Conservation (phyloP, 2,113 vertebrate species). For the Sakesphorus luctuosus region DNA sequence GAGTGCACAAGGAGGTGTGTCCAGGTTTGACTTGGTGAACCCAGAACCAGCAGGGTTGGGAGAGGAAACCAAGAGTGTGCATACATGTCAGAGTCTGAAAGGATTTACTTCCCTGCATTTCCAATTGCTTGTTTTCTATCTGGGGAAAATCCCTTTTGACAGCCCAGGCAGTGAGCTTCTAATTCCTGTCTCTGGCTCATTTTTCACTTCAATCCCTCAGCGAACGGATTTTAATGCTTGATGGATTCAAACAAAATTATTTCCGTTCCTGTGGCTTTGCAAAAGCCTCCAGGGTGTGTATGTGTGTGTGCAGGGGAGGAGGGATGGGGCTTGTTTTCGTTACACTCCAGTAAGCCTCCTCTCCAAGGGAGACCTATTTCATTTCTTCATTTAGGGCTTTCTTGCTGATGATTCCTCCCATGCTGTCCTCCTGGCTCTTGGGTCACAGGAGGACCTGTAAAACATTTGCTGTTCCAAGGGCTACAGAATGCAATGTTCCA, state of each 20-base stretch:
- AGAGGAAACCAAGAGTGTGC: neutral
- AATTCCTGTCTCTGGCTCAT: conserved; percentile 72
- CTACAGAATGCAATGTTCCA: neutral
- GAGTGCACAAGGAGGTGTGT: neutral
- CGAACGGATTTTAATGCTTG: conserved; percentile 74
- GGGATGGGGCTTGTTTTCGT: conserved; percentile 40
- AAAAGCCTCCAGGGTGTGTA: conserved; percentile 55
- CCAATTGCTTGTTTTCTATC: conserved; percentile 67
- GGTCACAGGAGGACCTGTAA: neutral
- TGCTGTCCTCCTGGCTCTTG: neutral
- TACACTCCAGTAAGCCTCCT: conserved; percentile 46
- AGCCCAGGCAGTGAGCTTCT: conserved; percentile 68
- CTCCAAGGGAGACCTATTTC: conserved; percentile 37
- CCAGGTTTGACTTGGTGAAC: neutral
- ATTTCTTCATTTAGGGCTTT: conserved; percentile 37
- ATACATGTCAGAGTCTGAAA: conserved; percentile 12
- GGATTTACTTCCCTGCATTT: conserved; percentile 62
- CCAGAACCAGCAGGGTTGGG: neutral
- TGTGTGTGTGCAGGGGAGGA: neutral
- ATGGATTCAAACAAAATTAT: conserved; percentile 76
- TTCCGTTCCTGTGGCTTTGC: conserved; percentile 70
- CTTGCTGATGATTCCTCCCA: neutral
- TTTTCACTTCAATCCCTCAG: conserved; percentile 73
- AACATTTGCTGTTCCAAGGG: neutral
- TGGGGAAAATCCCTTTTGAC: conserved; percentile 74